Percentiles rank a stretch among this genome's conserved stretches.
These are phyloP conservation scores for Chydorus sphaericus DNA, from an alignment of 2,888 invertebrate genomes.

Conservation along the genomic window DNA sequence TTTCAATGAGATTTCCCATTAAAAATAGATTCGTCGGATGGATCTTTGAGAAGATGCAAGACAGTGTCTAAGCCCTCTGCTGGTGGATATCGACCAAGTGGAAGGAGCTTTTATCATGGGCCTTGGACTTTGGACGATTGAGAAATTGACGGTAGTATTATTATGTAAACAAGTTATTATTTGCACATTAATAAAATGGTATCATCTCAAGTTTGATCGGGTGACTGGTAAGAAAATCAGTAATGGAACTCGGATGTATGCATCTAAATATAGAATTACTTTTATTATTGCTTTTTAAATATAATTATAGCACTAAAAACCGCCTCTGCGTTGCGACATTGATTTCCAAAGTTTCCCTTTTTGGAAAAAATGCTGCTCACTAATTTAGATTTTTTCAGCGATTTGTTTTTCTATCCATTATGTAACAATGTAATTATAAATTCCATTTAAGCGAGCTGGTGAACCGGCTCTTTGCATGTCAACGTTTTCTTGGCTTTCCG, in stretches of 20 bases:
- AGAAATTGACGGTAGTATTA: no score
- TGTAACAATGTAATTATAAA: no score
- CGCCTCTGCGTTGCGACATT: no score
- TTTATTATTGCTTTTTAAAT: no score
- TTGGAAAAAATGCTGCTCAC: not conserved
- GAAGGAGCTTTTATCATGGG: slow-evolving; percentile 33
- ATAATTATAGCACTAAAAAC: slow-evolving; percentile 19
- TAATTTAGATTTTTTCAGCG: not conserved
- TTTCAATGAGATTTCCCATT: no score
- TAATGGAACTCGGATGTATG: slow-evolving; percentile 24
- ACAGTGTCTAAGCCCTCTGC: slow-evolving; percentile 22
- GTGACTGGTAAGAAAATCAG: slow-evolving; percentile 28
- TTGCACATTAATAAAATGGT: no score
- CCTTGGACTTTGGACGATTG: slow-evolving; percentile 28
- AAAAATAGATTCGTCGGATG: not conserved
- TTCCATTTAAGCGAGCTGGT: slow-evolving; percentile 38
- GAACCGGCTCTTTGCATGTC: slow-evolving; percentile 39
- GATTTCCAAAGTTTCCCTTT: not conserved
- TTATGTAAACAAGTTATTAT: no score
- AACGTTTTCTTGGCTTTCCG: slow-evolving; percentile 45
- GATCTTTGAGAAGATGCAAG: slow-evolving; percentile 22
- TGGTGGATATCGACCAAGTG: slow-evolving; percentile 31
- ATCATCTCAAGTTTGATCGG: slow-evolving; percentile 27
- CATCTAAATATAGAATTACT: not conserved
- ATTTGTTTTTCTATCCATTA: slow-evolving; percentile 19